A percentile compares a stretch with the other conserved stretches of the same genome.
These are phyloP conservation scores for Arremon brunneinucha DNA, from an alignment of 2,797 vertebrate species.

Conservation along the genomic window DNA sequence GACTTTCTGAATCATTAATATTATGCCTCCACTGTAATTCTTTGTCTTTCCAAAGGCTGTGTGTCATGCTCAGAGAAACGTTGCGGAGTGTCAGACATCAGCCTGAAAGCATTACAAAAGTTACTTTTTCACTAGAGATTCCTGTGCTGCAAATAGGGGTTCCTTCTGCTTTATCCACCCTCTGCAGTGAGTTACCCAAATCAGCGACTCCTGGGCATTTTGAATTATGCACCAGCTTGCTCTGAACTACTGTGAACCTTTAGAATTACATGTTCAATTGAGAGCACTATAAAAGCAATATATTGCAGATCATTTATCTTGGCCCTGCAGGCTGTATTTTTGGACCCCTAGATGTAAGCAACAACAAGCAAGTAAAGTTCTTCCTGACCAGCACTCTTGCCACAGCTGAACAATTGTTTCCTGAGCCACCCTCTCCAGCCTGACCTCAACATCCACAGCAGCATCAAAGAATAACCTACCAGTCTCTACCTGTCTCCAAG, in stretches of 20 bases:
- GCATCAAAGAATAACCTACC: constrained; percentile 9
- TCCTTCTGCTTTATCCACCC: constrained; percentile 12
- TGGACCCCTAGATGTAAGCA: neutral
- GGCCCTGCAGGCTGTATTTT: neutral
- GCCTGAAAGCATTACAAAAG: neutral
- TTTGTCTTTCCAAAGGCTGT: constrained; percentile 1
- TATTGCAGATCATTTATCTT: neutral
- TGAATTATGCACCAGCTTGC: neutral
- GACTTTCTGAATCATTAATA: constrained; percentile 48
- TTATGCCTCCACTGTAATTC: neutral
- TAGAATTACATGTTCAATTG: constrained; percentile 4
- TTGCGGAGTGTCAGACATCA: neutral
- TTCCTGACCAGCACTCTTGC: constrained; percentile 42
- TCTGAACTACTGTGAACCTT: neutral
- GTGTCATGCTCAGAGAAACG: neutral
- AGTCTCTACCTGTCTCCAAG: neutral
- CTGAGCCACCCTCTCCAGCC: neutral
- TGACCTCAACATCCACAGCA: constrained; percentile 23
- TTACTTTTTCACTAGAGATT: neutral
- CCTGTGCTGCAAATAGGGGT: neutral
- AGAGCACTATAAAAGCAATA: neutral
- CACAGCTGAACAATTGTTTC: constrained; percentile 47
- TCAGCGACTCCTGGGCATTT: neutral
- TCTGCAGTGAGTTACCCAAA: constrained; percentile 40
- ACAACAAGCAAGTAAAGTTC: constrained; percentile 40